Percentiles rank a stretch among this genome's conserved stretches.
Conservation (phyloP, 2,888 invertebrate genomes). For the Drosophila monieri region DNA sequence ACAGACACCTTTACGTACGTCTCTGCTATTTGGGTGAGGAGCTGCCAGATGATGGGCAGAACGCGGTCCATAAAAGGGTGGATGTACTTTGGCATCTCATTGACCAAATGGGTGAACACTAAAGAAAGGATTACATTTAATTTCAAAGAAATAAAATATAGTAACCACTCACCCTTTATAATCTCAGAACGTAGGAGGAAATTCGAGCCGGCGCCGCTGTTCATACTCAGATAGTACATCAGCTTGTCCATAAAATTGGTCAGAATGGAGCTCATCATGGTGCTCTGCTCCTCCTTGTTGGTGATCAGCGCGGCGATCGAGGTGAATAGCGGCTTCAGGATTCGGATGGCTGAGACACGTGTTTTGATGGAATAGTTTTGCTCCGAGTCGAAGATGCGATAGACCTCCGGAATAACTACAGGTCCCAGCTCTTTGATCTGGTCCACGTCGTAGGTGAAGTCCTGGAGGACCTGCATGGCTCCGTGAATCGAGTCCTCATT, state of each 20-base stretch:
- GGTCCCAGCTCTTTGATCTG: constrained; percentile 89
- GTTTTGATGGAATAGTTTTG: constrained; percentile 86
- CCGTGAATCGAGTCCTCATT: constrained; percentile 88
- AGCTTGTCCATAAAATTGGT: constrained; percentile 88
- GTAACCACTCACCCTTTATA: constrained; percentile 84
- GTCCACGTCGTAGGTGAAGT: constrained; percentile 88
- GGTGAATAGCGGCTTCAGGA: constrained; percentile 86
- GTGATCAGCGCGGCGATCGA: constrained; percentile 81
- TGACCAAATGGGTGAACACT: constrained; percentile 86
- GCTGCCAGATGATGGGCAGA: constrained; percentile 88
- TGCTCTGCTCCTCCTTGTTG: constrained; percentile 86
- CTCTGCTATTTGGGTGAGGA: constrained; percentile 88
- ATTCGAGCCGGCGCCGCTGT: constrained; percentile 85
- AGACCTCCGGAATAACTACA: constrained; percentile 88
- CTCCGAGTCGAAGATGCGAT: constrained; percentile 87
- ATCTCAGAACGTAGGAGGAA: constrained; percentile 88
- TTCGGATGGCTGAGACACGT: constrained; percentile 87
- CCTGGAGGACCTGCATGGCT: constrained; percentile 89
- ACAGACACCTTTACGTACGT: constrained; percentile 87
- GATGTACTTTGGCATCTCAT: constrained; percentile 87
- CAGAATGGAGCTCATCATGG: constrained; percentile 87
- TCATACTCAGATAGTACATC: constrained; percentile 85
- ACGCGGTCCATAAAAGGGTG: constrained; percentile 86
- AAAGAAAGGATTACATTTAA: background rate
- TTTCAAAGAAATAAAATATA: background rate